Percentiles rank a stretch among this genome's conserved stretches.
phyloP scores from a whole-genome alignment of 2,888 invertebrate genomes.

The Pemphredon lugubris region DNA sequence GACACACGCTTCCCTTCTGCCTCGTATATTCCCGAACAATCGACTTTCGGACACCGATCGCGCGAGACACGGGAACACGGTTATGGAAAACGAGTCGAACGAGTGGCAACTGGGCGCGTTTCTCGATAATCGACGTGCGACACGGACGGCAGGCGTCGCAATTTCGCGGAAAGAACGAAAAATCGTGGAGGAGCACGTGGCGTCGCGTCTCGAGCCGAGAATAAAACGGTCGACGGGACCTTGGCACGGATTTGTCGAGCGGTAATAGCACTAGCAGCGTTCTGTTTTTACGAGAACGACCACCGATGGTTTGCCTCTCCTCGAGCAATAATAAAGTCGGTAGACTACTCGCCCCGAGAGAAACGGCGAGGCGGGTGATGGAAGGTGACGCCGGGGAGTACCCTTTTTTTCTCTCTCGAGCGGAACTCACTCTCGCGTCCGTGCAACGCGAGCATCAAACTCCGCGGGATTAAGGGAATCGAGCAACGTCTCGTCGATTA shows the following conservation, averaged over 20 bases:
- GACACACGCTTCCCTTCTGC: too few relatives aligned
- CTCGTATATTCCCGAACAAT: too few relatives aligned
- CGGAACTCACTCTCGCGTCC: too few relatives aligned
- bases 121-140: neutral
- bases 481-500: too few relatives aligned
- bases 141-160: neutral
- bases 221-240: conserved; percentile 62
- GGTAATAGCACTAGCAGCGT: conserved; percentile 24
- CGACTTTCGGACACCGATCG: too few relatives aligned
- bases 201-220: conserved; percentile 45
- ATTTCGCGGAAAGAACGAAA: conserved; percentile 11
- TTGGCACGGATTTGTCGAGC: conserved; percentile 65
- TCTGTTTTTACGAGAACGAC: conserved; percentile 52
- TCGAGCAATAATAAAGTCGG: conserved; percentile 17
- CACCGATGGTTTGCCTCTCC: conserved; percentile 12
- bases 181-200: conserved; percentile 23
- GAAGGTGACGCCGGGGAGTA: too few relatives aligned
- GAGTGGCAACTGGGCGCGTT: too few relatives aligned
- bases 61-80: too few relatives aligned
- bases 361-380: neutral
- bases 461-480: too few relatives aligned
- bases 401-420: too few relatives aligned
- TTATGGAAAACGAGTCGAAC: too few relatives aligned
- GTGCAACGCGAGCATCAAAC: too few relatives aligned
- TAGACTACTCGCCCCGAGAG: neutral